A percentile compares a stretch with the other conserved stretches of the same genome.
Evolutionary conservation across 2,113 vertebrate species (phyloP).

Genomic region (Pelecanus crispus): DNA sequence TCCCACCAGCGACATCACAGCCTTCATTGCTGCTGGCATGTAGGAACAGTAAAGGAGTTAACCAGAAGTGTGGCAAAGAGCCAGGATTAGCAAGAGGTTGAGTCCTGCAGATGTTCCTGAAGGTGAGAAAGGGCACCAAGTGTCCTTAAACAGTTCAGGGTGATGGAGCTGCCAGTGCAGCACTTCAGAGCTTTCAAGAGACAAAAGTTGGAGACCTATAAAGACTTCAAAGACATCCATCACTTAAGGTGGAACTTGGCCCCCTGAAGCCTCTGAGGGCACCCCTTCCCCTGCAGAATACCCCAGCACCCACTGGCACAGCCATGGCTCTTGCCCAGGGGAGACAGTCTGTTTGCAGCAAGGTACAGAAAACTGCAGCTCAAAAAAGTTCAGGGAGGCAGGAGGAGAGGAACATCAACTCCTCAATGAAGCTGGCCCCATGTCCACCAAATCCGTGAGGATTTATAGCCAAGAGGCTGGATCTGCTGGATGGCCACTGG

Average conservation of each 20-base stretch:
- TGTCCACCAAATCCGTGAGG: not conserved
- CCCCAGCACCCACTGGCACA: not conserved
- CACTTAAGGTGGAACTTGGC: rapidly evolving
- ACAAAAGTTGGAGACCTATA: not conserved
- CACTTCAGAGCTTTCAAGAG: not conserved
- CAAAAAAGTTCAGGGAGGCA: not conserved
- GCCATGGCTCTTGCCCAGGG: not conserved
- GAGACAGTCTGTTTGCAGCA: not conserved
- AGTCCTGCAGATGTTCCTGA: slow-evolving; percentile 60
- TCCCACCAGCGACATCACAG: slow-evolving; percentile 51
- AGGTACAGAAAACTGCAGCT: not conserved
- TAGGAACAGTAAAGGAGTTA: slow-evolving; percentile 57
- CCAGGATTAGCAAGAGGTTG: slow-evolving; percentile 33
- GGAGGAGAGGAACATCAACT: not conserved
- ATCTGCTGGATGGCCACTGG: not conserved
- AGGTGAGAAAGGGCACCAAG: not conserved
- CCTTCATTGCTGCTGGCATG: slow-evolving; percentile 50
- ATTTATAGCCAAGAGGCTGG: not conserved
- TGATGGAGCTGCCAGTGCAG: not conserved
- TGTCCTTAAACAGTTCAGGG: not conserved
- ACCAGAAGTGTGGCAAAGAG: slow-evolving; percentile 71
- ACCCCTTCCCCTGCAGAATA: not conserved
- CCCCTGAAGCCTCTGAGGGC: not conserved
- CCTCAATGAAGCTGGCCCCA: rapidly evolving
- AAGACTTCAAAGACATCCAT: not conserved